A percentile compares a stretch with the other conserved stretches of the same genome.
phyloP scores from a whole-genome alignment of 2,113 vertebrate genomes.

The Calyptomena viridis region DNA sequence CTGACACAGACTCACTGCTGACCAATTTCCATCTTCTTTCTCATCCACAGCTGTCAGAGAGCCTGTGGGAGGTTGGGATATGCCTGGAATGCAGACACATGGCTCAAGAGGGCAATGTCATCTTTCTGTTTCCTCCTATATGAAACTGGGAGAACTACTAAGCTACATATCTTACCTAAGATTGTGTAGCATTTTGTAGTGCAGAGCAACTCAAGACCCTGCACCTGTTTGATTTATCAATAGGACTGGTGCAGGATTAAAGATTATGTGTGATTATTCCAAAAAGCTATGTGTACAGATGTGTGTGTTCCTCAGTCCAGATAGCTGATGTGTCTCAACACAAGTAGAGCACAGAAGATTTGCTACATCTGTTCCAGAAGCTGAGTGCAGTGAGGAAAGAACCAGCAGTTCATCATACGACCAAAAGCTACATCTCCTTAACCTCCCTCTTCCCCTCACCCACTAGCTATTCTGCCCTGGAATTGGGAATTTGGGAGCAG shows the following conservation, averaged over 20 bases:
- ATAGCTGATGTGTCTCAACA: background rate
- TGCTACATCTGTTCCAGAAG: background rate
- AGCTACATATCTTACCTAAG: background rate
- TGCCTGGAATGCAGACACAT: constrained; percentile 1
- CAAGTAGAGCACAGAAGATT: background rate
- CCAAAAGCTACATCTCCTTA: background rate
- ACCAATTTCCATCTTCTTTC: background rate
- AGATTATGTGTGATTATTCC: background rate
- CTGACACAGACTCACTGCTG: background rate
- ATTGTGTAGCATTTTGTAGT: background rate
- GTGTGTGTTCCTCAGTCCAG: background rate
- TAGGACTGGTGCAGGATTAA: background rate
- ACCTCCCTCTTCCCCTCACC: background rate
- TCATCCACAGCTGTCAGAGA: background rate
- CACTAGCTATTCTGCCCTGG: background rate
- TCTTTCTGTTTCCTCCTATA: background rate
- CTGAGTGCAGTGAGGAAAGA: background rate
- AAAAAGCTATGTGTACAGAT: background rate
- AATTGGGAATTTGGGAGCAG: background rate
- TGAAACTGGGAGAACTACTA: background rate
- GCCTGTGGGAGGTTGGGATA: background rate
- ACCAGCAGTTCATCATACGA: accelerated
- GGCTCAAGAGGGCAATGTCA: background rate
- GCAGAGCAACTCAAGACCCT: background rate
- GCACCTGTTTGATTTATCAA: background rate